These are phyloP conservation scores for Rhinoraja longicauda DNA, from an alignment of 2,797 vertebrate genomes.

Conservation along the genomic window DNA sequence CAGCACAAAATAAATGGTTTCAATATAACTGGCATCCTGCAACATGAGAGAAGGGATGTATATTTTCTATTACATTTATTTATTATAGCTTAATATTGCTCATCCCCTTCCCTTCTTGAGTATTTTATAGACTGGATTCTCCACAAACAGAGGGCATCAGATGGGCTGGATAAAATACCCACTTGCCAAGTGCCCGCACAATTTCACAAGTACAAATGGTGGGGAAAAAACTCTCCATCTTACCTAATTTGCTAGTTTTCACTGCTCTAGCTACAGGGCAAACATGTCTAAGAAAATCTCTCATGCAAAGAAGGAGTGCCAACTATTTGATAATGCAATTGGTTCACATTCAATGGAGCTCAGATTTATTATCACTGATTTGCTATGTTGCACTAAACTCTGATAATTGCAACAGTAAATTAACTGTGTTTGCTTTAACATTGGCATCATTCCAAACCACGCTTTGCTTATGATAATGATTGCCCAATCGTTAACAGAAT, in stretches of 20 bases:
- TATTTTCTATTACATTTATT: neutral
- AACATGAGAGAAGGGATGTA: slow-evolving; percentile 11
- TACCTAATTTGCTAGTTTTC: neutral
- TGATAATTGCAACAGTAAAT: neutral
- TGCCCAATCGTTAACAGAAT: neutral
- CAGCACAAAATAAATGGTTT: slow-evolving; percentile 14
- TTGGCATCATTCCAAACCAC: neutral
- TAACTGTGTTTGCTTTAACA: neutral
- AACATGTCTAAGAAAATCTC: neutral
- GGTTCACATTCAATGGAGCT: neutral
- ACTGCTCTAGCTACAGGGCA: neutral
- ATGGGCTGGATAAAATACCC: neutral
- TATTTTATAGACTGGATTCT: neutral
- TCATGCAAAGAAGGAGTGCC: neutral
- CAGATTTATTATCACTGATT: too few species aligned
- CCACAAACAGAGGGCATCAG: neutral
- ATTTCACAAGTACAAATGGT: neutral
- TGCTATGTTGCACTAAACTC: neutral
- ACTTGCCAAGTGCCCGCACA: neutral
- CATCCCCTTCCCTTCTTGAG: neutral
- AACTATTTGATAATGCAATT: neutral
- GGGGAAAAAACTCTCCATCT: neutral
- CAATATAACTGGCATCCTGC: neutral
- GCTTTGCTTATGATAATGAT: neutral
- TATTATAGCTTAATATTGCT: too few species aligned